Conservation (phyloP, 1,140 invertebrate species). For the Apocrypta bakeri region DNA sequence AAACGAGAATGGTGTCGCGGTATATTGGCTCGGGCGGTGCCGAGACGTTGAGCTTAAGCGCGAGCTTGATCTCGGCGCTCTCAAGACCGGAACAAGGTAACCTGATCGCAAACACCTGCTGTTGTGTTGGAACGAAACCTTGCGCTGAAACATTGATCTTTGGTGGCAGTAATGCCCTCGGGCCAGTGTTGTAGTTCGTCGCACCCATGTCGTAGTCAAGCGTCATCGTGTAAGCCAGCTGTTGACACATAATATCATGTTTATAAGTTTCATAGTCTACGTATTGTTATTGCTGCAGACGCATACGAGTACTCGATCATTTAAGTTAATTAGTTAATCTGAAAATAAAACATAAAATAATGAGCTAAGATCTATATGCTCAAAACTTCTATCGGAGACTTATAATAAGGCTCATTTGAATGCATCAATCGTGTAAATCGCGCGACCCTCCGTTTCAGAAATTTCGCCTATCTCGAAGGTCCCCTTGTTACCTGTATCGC, state of each 20-base stretch:
- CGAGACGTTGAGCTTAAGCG: conserved; percentile 85
- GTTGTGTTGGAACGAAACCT: conserved; percentile 83
- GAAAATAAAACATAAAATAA: too few relatives aligned
- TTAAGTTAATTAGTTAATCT: too few relatives aligned
- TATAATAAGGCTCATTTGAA: not conserved
- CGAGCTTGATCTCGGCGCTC: conserved; percentile 85
- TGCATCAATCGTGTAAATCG: not conserved
- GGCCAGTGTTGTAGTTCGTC: conserved; percentile 64
- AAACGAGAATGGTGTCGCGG: conserved; percentile 84
- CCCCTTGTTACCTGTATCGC: too few relatives aligned
- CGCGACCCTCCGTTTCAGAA: not conserved
- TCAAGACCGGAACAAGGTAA: conserved; percentile 85
- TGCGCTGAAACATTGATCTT: conserved; percentile 86
- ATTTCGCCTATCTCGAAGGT: not conserved
- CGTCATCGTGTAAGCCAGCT: conserved; percentile 86
- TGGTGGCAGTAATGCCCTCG: conserved; percentile 81
- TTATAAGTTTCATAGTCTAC: not conserved
- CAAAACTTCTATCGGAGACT: not conserved
- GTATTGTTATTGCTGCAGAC: too few relatives aligned
- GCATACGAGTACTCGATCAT: too few relatives aligned
- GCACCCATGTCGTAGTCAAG: conserved; percentile 84
- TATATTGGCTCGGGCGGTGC: conserved; percentile 76
- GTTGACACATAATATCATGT: conserved; percentile 56
- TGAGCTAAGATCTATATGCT: too few relatives aligned
- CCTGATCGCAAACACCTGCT: conserved; percentile 85